Evolutionary conservation across 2,113 vertebrate species (phyloP).

Genomic region (Apistogramma diplotaenia): DNA sequence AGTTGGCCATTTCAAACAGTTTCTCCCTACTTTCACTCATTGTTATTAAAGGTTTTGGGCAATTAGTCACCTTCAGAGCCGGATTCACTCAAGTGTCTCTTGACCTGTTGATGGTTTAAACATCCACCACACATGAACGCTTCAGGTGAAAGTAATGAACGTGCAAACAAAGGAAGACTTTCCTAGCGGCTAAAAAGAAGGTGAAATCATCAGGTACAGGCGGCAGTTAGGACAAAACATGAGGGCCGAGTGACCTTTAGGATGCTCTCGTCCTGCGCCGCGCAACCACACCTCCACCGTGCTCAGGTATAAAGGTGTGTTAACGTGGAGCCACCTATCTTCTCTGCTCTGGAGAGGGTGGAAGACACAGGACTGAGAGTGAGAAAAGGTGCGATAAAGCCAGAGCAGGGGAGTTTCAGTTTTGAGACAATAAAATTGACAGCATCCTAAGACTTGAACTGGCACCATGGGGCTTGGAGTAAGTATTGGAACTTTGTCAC

Average conservation of each 20-base stretch:
- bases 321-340: constrained; percentile 36
- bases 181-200: too few relatives aligned
- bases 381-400: constrained; percentile 44
- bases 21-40: background rate
- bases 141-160: background rate
- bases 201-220: background rate
- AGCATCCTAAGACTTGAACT: constrained; percentile 39
- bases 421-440: constrained; percentile 67
- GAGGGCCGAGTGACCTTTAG: constrained; percentile 34
- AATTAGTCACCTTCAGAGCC: constrained; percentile 23
- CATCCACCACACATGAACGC: background rate
- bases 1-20: background rate
- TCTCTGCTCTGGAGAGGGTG: constrained; percentile 57
- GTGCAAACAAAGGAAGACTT: too few relatives aligned
- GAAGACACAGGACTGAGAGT: constrained; percentile 21
- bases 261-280: constrained; percentile 6
- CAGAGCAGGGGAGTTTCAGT: constrained; percentile 59
- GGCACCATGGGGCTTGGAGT: constrained; percentile 79
- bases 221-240: constrained; percentile 22
- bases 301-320: constrained; percentile 69
- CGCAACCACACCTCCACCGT: constrained; percentile 42
- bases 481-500: constrained; percentile 60
- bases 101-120: background rate
- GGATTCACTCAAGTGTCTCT: background rate
- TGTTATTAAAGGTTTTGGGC: constrained; percentile 8